Evolutionary conservation across 1,140 invertebrate genomes (phyloP), one percentile per base, ranked within the genome.

Genomic region (Caenorhabditis latens): DNA sequence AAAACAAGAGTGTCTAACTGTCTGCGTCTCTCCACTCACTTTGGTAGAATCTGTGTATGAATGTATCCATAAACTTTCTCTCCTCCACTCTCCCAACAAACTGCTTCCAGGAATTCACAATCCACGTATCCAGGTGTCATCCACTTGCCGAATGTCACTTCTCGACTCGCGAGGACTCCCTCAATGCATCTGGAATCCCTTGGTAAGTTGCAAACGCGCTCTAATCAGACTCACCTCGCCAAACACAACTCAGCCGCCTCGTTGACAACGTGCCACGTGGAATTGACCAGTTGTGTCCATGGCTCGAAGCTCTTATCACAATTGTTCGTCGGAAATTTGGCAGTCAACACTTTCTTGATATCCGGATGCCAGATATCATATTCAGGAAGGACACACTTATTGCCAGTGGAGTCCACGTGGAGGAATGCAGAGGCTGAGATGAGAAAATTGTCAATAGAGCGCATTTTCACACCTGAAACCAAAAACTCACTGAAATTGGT

Each of bases 101-200:
- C 42, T 16, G 65, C 43, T 71, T 71, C 65, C 14, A 71, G 14
- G 16, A 71, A 43, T 71, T 71, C 65, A 46, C 65, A 71, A n/a
- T 71, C 42, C 4, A 46, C 42, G 4, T 11, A 4, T 71, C 65
- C 65, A 13, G 65, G 65, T 43, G 40, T 43, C 6, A 58, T 19
- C 55, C 55, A 58, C 9, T 58, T 19, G 13, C 6, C 6, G 1
- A 19, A n/a, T 0, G 1, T n/a, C 6, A 19, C 14, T 58, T 16
- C 14, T 16, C 19, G 6, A 14, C 6, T 58, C 6, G n/a, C 14
- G 4, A 1, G 13, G 1, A n/a, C 19, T 16, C 1, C 4, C 9
- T 58, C n/a, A 8, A 58, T 16, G 19, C 55, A 58, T 58, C 55
- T 58, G 55, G 19, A 57, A 57, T n/a, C n/a, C n/a, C n/a, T n/a